Conservation (phyloP, 2,113 vertebrate species). For the Laterallus jamaicensis region DNA sequence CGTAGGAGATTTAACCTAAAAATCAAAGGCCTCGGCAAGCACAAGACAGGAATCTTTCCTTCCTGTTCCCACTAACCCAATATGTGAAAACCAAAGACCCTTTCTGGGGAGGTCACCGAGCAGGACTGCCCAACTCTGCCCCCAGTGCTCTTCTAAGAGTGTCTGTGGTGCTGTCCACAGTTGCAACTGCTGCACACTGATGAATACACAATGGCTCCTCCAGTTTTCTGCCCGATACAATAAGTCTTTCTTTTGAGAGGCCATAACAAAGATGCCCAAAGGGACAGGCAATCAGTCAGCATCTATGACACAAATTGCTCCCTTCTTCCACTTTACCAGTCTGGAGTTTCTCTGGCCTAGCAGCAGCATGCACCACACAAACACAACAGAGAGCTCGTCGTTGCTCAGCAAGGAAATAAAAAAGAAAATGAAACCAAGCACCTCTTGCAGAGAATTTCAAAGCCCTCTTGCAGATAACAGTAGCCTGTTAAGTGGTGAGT, state of each 20-base stretch:
- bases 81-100: neutral
- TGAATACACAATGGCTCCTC: conserved; percentile 59
- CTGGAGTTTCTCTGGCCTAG: neutral
- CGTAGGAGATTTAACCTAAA: neutral
- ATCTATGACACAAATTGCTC: conserved; percentile 10
- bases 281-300: neutral
- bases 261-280: conserved; percentile 20
- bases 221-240: conserved; percentile 26
- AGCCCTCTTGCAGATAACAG: neutral
- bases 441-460: conserved; percentile 18
- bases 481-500: neutral
- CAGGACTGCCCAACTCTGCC: neutral
- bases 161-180: neutral
- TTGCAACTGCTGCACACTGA: neutral
- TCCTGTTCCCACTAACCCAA: neutral
- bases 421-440: conserved; percentile 29
- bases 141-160: neutral
- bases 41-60: neutral
- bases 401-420: conserved; percentile 8
- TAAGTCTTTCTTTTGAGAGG: conserved; percentile 27
- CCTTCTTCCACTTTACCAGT: neutral
- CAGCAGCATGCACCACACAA: neutral
- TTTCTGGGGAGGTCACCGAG: neutral
- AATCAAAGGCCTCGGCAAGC: neutral
- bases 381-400: neutral